These are phyloP conservation scores for Candoia aspera DNA, from an alignment of 2,113 vertebrate genomes.

Conservation along the genomic window DNA sequence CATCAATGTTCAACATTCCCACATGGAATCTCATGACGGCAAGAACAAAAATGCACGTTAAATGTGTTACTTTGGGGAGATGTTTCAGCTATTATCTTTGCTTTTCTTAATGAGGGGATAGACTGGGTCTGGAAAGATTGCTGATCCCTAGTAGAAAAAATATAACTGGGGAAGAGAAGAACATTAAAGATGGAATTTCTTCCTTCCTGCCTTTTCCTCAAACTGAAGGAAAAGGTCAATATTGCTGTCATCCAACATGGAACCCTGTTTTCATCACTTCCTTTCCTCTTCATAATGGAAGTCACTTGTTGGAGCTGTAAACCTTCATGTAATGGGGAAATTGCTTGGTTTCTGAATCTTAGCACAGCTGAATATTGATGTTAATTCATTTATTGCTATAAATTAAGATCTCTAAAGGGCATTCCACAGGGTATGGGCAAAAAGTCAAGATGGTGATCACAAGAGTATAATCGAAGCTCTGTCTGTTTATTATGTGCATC, in stretches of 20 bases:
- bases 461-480: not conserved
- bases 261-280: not conserved
- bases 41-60: not conserved
- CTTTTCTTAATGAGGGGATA: not conserved
- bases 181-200: not conserved
- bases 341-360: not conserved
- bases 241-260: not conserved
- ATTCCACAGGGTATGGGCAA: not conserved
- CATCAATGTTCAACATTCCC: not conserved
- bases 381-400: not conserved
- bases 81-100: not conserved
- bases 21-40: not conserved
- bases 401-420: constrained; percentile 11
- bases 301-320: not conserved
- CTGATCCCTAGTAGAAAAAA: not conserved
- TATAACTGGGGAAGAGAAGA: not conserved
- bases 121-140: not conserved
- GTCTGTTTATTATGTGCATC: not conserved
- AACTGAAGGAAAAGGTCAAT: not conserved
- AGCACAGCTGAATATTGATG: not conserved
- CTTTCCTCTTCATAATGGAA: not conserved
- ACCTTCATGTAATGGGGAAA: not conserved
- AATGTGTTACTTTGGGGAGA: not conserved
- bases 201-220: not conserved
- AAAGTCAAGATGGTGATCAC: not conserved